Evolutionary conservation across 2,888 invertebrate genomes (phyloP).

Genomic region (Aphelenchoides bicaudatus): DNA sequence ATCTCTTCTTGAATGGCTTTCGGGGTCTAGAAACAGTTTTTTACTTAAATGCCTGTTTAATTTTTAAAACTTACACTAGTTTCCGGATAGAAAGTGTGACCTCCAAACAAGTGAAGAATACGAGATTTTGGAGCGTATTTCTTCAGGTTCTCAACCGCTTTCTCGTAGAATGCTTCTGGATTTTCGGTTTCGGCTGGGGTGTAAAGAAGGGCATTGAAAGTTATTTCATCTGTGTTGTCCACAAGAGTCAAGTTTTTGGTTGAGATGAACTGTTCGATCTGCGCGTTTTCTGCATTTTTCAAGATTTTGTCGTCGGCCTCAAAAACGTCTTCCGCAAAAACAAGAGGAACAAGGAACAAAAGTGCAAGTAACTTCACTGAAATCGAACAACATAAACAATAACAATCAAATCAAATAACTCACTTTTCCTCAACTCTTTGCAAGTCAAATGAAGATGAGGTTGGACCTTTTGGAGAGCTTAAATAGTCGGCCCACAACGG

Average conservation of each 20-base stretch:
- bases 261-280: slow-evolving; percentile 13
- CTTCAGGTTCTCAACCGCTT: slow-evolving; percentile 6
- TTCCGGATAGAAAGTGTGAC: slow-evolving; percentile 2
- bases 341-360: background rate
- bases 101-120: background rate
- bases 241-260: background rate
- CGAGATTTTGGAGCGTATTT: slow-evolving; percentile 2
- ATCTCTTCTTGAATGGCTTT: slow-evolving; percentile 6
- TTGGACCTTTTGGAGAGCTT: background rate
- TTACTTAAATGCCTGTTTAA: too few relatives aligned
- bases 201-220: background rate
- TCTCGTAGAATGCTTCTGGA: background rate
- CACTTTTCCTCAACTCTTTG: background rate
- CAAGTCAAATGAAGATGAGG: background rate
- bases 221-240: background rate
- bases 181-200: background rate
- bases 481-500: background rate
- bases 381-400: background rate
- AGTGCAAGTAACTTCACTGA: background rate
- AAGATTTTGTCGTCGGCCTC: slow-evolving; percentile 8
- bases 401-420: slow-evolving; percentile 7
- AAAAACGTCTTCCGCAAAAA: background rate
- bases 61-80: slow-evolving; percentile 3
- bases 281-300: background rate
- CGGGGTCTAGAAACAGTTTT: slow-evolving; percentile 1